Evolutionary conservation across 2,797 vertebrate species (phyloP), one percentile per base, ranked within the genome.

Genomic region (Microctenopoma lineatum): DNA sequence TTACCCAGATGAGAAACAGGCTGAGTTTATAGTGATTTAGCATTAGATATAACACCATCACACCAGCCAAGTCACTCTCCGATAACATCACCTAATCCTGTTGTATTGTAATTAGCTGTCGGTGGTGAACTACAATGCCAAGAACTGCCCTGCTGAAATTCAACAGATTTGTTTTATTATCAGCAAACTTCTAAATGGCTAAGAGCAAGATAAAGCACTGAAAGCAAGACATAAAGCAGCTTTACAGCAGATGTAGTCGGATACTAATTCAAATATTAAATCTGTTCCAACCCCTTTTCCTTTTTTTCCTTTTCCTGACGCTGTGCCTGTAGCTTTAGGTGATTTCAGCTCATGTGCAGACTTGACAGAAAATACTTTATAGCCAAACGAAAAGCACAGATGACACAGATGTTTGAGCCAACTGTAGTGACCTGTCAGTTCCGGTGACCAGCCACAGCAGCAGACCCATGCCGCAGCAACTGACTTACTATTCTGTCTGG

Each of bases 1-100:
- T 86, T 77, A 82, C 16, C 12, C 84, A 15, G 21, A 26, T 66
- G 36, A 67, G 25, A 47, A 75, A 11, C 65, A 72, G 36, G 4
- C 38, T 46, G 10, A 27, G 61, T 46, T 29, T 39, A 7, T 41
- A 7, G 14, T 61, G 48, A 32, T 25, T 46, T 15, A 54, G 3
- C 51, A 18, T 25, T n/a, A 6, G n/a, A 12, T 36, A 2, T 13
- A 9, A n/a, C 2, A 8, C 32, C 34, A 59, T 34, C 7, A 25
- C 3, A 36, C 29, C 5, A 9, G 3, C n/a, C 14, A 16, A 0
- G 18, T 21, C 44, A 44, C 4, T 38, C 2, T 21, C 34, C 34
- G n/a, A 47, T n/a, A 14, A 16, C 42, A 15, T 32, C 3, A 7
- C 54, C 18, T 53, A 14, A 57, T 15, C 29, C 8, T 32, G 1